Percentiles rank a stretch among this genome's conserved stretches.
Evolutionary conservation across 2,888 invertebrate genomes (phyloP).

Genomic region (Cheilosia variabilis): DNA sequence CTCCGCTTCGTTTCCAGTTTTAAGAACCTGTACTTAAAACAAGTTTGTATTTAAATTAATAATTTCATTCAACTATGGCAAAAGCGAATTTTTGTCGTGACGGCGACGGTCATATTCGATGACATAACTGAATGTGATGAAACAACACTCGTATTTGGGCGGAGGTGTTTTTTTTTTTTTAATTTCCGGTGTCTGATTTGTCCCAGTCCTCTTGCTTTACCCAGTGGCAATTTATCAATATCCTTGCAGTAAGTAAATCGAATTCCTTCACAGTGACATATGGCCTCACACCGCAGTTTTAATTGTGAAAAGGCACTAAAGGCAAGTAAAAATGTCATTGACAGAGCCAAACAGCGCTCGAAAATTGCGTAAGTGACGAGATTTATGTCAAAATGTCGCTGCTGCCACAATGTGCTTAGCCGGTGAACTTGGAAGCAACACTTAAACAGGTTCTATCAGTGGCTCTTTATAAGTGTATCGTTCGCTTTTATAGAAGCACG

Average conservation of each 20-base stretch:
- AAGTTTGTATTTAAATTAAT: conserved; percentile 6
- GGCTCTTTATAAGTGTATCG: neutral
- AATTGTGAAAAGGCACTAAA: neutral
- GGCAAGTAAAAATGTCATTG: neutral
- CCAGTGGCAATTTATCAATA: conserved; percentile 1
- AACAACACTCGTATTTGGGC: neutral
- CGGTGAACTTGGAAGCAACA: conserved; percentile 51
- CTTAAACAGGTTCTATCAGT: conserved; percentile 27
- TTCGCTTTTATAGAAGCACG: neutral
- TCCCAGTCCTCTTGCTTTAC: neutral
- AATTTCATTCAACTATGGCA: conserved; percentile 9
- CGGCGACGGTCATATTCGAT: conserved; percentile 24
- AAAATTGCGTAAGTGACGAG: conserved; percentile 27
- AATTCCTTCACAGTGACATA: conserved; percentile 3
- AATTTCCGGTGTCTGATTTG: conserved; percentile 28
- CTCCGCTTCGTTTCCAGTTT: neutral
- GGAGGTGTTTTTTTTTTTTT: conserved; percentile 12
- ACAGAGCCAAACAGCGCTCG: neutral
- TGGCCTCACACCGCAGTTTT: conserved; percentile 5
- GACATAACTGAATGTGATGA: conserved; percentile 41
- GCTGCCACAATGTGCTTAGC: conserved; percentile 7
- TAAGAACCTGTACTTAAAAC: neutral
- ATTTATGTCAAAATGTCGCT: conserved; percentile 8
- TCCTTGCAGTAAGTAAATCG: conserved; percentile 13
- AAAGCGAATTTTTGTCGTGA: conserved; percentile 1